phyloP scores from a whole-genome alignment of 2,797 vertebrate genomes.

The Lemur catta region DNA sequence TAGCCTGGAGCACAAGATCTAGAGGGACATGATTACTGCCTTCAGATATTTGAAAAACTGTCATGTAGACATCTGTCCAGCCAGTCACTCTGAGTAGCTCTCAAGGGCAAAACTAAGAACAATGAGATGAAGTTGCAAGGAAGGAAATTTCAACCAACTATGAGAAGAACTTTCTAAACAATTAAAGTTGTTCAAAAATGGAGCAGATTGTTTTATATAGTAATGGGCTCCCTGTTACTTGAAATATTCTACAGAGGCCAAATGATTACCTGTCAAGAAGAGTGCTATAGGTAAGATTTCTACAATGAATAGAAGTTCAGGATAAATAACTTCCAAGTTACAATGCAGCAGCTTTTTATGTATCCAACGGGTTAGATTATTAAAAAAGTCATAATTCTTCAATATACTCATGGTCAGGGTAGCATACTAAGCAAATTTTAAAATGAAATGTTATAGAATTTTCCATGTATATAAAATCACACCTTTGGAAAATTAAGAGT shows the following conservation, averaged over 20 bases:
- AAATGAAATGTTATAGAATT: neutral
- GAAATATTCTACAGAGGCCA: neutral
- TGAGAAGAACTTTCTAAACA: conserved; percentile 41
- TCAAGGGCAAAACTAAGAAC: conserved; percentile 29
- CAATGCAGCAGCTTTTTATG: conserved; percentile 4
- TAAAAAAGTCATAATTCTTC: neutral
- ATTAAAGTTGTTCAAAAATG: conserved; percentile 24
- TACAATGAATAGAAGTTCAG: neutral
- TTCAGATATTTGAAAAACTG: conserved; percentile 29
- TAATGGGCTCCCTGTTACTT: neutral
- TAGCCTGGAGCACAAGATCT: conserved; percentile 2
- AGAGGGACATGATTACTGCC: neutral
- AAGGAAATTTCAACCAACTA: neutral
- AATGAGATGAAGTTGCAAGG: neutral
- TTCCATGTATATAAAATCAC: neutral
- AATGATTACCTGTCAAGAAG: conserved; percentile 21
- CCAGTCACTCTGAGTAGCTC: neutral
- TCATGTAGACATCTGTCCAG: neutral
- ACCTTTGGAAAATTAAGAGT: neutral
- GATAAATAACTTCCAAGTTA: conserved; percentile 30
- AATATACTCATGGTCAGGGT: neutral
- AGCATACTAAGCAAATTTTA: conserved; percentile 19
- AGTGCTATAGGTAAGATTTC: neutral
- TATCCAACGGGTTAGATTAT: neutral
- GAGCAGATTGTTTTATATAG: neutral